Percentiles rank a stretch among this genome's conserved stretches.
Conservation (phyloP, 2,888 invertebrate genomes). For the Eucriotettix oculatus region DNA sequence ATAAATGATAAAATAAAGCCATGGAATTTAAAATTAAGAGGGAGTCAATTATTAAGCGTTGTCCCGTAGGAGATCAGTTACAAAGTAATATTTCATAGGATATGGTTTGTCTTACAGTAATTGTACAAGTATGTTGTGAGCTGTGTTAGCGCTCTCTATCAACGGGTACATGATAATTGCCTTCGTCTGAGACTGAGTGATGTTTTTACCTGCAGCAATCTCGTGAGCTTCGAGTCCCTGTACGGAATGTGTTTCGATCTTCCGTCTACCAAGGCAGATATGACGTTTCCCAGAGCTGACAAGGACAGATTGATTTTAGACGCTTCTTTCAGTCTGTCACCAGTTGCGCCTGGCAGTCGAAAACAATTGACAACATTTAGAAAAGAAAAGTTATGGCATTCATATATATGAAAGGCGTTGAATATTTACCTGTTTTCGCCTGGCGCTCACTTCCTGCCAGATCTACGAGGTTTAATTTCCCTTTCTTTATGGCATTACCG, state of each 20-base stretch:
- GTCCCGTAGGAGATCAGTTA: no score
- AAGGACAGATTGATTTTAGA: constrained; percentile 79
- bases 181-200: no score
- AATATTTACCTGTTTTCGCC: constrained; percentile 7
- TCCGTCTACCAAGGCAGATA: constrained; percentile 69
- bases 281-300: constrained; percentile 77
- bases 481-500: constrained; percentile 19
- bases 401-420: background rate
- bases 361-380: background rate
- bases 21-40: no score
- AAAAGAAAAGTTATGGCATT: background rate
- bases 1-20: no score
- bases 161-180: no score
- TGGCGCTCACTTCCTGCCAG: constrained; percentile 74
- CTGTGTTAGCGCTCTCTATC: no score
- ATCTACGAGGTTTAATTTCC: constrained; percentile 75
- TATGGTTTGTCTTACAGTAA: no score
- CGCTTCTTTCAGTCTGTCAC: constrained; percentile 71
- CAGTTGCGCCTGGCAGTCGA: constrained; percentile 50
- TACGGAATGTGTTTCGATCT: constrained; percentile 67
- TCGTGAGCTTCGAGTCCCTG: constrained; percentile 70
- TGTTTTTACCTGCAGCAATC: constrained; percentile 44
- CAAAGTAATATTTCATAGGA: no score
- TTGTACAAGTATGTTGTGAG: no score
- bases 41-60: no score